Evolutionary conservation across 2,797 vertebrate species (phyloP), one percentile per base, ranked within the genome.

Genomic region (Chiloscyllium punctatum): DNA sequence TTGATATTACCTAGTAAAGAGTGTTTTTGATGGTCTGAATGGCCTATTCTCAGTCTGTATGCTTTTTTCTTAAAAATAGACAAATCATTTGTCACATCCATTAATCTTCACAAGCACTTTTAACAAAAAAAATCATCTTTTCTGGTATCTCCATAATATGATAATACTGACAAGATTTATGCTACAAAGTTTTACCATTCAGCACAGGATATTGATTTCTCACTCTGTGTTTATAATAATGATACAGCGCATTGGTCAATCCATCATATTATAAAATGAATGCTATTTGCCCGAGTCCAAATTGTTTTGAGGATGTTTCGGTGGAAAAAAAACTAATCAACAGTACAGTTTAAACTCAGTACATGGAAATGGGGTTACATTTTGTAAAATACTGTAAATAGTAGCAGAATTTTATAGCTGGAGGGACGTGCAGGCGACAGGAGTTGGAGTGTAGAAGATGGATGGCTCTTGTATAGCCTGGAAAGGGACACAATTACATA

Each of bases 81-180:
- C 23, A 84, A 48, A 48, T 84, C 42, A 84, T 84, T 84, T 84
- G 37, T 48, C 82, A 25, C 18, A 84, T 48, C 82, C 42, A 84
- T 84, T 84, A 84, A 84, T 84, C 82, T 48, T 84, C 79, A 23
- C 18, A 84, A 84, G 42, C 21, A 48, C 42, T 48, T 84, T 23
- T 84, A 84, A 48, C 82, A 57, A 57, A 57, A 57, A 48, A 84
- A 84, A 37, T 84, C 4, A 42, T 48, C 82, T 84, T 84, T 48
- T 18, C 42, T 42, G 21, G 42, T 84, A 82, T 82, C 42, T 37
- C 79, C 37, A 5, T 82, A 84, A 84, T 48, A 84, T 84, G 82
- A 48, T 84, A 84, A 21, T 84, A 48, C 82, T 84, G 82, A 84
- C 82, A 84, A 84, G 82, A 84, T 84, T 84, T 48, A 84, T 84